Evolutionary conservation across 1,140 invertebrate genomes (phyloP), one percentile per base, ranked within the genome.

Genomic region (Magallana angulata): DNA sequence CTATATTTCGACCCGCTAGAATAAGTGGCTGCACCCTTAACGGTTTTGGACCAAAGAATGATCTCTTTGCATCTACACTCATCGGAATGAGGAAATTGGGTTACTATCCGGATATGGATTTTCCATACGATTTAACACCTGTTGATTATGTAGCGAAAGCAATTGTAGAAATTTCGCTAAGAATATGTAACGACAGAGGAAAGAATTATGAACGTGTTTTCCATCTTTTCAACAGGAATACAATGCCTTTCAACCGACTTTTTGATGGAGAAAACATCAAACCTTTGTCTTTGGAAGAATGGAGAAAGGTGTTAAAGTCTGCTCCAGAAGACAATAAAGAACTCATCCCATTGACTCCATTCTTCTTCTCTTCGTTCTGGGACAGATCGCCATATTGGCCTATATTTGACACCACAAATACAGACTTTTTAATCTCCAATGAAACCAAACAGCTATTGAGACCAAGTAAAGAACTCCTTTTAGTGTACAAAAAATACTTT

Each of bases 71-170:
- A 0, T 87, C 84, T 7, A 91, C 85, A 18, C 57, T 92, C 59
- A 59, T 91, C 9, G 91, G 92, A 11, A 91, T 92, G 89, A 84
- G 85, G 68, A 86, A 87, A 36, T 68, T 92, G 81, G 91, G 92
- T 16, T 84, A 24, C 8, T 90, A 88, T 82, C 92, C 91, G 9
- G 90, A 92, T 57, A 87, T 91, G 87, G 87, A 91, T 59, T 92
- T 91, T 85, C 91, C 91, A 5, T 92, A 88, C 83, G 91, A 92
- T 64, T 68, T 92, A 14, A 92, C 90, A 30, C 91, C 91, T 2
- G 91, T 92, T 6, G 91, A 92, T 83, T 92, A 80, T 68, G 89
- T 89, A 57, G 90, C 92, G 6, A 90, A 88, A 76, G 87, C 88
- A 30, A 91, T 91, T 87, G 85, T 92, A 9, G 92, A 92, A 81